Evolutionary conservation across 2,113 vertebrate species (phyloP).

Genomic region (Calypte anna): DNA sequence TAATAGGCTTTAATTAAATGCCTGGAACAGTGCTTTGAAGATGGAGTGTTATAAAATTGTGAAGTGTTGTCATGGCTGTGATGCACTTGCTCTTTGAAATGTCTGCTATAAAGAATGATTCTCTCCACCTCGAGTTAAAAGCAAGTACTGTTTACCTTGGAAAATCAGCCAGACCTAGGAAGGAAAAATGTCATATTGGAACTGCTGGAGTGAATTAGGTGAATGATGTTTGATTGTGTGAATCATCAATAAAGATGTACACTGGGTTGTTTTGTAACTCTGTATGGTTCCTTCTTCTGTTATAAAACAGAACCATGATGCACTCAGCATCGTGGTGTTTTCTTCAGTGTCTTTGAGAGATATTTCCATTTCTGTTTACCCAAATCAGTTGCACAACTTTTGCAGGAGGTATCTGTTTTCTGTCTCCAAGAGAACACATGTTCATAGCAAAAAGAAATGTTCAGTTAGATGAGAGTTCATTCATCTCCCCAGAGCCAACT

Average conservation of each 20-base stretch:
- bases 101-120: background rate
- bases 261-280: constrained; percentile 10
- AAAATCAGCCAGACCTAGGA: background rate
- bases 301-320: background rate
- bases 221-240: constrained; percentile 17
- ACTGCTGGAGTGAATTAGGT: background rate
- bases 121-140: background rate
- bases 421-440: background rate
- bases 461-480: background rate
- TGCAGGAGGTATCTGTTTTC: background rate
- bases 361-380: background rate
- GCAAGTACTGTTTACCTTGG: background rate
- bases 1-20: background rate
- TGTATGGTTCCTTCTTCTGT: background rate
- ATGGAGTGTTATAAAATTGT: background rate
- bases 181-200: background rate
- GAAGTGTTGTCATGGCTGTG: background rate
- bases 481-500: background rate
- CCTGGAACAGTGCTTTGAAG: background rate
- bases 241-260: constrained; percentile 51
- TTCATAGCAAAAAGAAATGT: background rate
- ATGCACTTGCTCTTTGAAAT: background rate
- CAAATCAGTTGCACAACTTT: background rate
- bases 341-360: background rate
- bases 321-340: background rate